Base-by-base conservation (phyloP, 2,797 vertebrate species). In the Sebastes taczanowskii region DNA sequence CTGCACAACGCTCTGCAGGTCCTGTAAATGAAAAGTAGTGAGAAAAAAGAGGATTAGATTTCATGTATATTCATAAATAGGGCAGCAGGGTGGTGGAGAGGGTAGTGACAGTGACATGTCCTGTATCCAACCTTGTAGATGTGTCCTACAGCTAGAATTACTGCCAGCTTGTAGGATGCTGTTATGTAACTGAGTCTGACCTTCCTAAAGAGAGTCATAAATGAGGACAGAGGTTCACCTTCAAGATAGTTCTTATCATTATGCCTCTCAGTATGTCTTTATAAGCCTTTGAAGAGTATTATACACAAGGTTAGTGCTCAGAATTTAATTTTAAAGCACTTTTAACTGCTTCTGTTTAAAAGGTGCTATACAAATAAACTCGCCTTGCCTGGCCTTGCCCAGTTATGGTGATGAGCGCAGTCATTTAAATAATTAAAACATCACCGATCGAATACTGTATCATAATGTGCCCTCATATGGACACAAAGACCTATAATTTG, bases 1-100 rank as follows among this genome's bases (percentile, higher is more conserved):
- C 82, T 97, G 97, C 80, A 99, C 96, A 25, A 96, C 91, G 74
- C 95, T 95, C 82, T 98, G 97, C 56, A 96, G 94, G 74, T 97
- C 96, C 99, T 94, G 67, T 5, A 71, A 34, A 71, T 77, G 2
- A 29, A 64, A 34, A 66, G 64, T 0, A 74, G 49, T 1, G 9
- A 77, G 7, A 80, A 38, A 79, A 20, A 23, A 53, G 69, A 23
- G 7, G 27, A 23, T 46, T 27, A 30, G 5, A 52, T 5, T n/a
- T 65, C 2, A 62, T 42, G 58, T 11, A 53, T 35, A 7, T 61
- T 81, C 1, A 70, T 35, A 18, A 49, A 20, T 32, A 9, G 25
- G 18, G 27, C 7, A 0, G 7, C 9, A 64, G n/a, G 64, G 29
- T 18, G 30, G 29, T 3, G 61, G 49, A 42, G 27, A 30, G 32